Base-by-base conservation (phyloP, 2,797 vertebrate genomes). In the Neosalanx taihuensis region DNA sequence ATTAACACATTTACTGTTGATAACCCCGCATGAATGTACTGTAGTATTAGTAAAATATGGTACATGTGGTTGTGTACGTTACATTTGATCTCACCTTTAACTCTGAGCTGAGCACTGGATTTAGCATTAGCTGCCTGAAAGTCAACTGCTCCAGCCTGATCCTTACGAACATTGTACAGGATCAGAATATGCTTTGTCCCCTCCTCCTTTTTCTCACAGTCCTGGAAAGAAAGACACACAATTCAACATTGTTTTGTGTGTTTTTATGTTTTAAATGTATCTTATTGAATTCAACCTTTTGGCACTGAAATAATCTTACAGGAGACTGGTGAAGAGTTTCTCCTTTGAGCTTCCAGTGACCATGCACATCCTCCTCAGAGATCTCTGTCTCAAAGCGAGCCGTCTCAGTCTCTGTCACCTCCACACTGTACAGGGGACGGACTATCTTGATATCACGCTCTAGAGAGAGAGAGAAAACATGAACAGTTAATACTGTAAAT, bases 361-460 rank as follows among this genome's bases (percentile, higher is more conserved):
- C 95, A 37, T 99, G 96, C 35, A 98, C 87, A 74, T 97, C 96
- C 2, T 94, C 95, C 78, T 95, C 97, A 5, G 97, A 98, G 73
- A 99, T 96, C 89, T 99, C 96, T 0, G 94, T 95, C 87, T 99
- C 97, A 90, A 99, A 99, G 74, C 85, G 95, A 69, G 97, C 98
- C 0, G 90, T 93, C 86, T 98, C 96, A 0, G 93, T 97, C 89
- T 99, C 98, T 23, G 93, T 95, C 78, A 99, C 94, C 85, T 99
- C 98, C 81, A 98, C 93, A 2, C 97, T 99, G 88, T 98, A 92
- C 1, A 99, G 86, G 0, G 96, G 95, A 33, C 93, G 93, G 1
- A 95, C 71, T 6, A 99, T 88, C 90, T 96, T 96, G 86, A 99
- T 99, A 83, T 99, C 95, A 26, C 97, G 94, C 73, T 97, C 98